These are phyloP conservation scores for Geopemphigus sp. DNA, from an alignment of 1,140 invertebrate species.

Conservation along the genomic window DNA sequence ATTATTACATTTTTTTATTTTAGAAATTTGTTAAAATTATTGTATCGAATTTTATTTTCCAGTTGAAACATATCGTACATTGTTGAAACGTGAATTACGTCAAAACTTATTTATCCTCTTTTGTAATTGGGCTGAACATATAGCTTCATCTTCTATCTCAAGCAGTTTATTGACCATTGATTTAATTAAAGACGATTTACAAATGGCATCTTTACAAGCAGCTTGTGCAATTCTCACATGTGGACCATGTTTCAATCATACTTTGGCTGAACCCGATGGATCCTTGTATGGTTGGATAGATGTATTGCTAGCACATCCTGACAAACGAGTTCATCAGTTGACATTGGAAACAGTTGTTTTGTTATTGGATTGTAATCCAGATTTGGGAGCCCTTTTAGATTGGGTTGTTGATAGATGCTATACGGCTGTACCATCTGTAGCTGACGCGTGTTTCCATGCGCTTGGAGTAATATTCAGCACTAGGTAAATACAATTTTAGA, in stretches of 20 bases:
- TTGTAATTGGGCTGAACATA: conserved; percentile 87
- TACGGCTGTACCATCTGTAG: conserved; percentile 82
- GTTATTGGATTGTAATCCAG: conserved; percentile 93
- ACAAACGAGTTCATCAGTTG: conserved; percentile 87
- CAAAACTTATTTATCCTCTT: conserved; percentile 88
- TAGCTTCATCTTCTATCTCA: conserved; percentile 55
- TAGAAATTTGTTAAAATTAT: too few relatives aligned
- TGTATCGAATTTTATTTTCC: conserved; percentile 71
- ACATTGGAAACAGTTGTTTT: conserved; percentile 91
- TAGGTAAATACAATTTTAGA: conserved; percentile 63
- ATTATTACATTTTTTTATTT: too few relatives aligned
- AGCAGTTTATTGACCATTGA: conserved; percentile 1
- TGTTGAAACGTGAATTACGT: conserved; percentile 83
- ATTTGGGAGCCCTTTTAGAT: conserved; percentile 87
- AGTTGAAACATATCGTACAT: conserved; percentile 82
- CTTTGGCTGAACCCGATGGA: conserved; percentile 80
- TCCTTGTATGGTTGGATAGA: conserved; percentile 90
- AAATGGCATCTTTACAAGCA: conserved; percentile 73
- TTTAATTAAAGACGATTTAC: conserved; percentile 58
- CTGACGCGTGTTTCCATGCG: conserved; percentile 92
- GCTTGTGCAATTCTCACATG: conserved; percentile 94
- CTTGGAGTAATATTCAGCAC: conserved; percentile 94
- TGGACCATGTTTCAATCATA: conserved; percentile 88
- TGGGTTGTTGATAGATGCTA: conserved; percentile 98
- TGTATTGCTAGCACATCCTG: conserved; percentile 79